Percentiles rank a stretch among this genome's conserved stretches.
Evolutionary conservation across 53 echinoderm and acorn worm species (phyloP).

Genomic region (Astropecten irregularis): DNA sequence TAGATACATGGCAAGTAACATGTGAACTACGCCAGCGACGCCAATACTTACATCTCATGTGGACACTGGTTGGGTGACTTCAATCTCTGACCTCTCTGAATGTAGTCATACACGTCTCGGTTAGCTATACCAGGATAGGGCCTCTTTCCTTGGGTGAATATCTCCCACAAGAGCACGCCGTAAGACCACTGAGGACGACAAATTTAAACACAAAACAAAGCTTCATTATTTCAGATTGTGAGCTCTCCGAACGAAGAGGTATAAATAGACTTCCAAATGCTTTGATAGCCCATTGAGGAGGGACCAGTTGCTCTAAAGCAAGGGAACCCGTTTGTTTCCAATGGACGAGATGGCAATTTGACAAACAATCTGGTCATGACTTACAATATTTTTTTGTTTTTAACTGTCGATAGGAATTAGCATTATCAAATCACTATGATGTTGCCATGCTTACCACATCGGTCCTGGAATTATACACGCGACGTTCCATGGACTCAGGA

Average conservation of each 20-base stretch:
- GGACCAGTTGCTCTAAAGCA: too few species aligned
- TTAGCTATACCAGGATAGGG: conserved; percentile 24
- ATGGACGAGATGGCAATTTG: not conserved
- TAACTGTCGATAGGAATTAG: not conserved
- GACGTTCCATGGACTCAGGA: too few species aligned
- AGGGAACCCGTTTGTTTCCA: too few species aligned
- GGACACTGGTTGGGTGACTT: conserved; percentile 33
- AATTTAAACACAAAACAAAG: not conserved
- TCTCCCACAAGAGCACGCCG: conserved; percentile 51
- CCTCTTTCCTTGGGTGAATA: conserved; percentile 18
- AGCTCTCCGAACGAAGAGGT: not conserved
- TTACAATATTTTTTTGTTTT: too few species aligned
- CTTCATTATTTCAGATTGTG: not conserved
- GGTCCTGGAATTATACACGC: conserved; percentile 20
- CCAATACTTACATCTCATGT: conserved; percentile 1
- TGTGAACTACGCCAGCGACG: not conserved
- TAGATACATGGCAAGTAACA: too few species aligned
- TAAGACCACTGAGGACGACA: conserved; percentile 48
- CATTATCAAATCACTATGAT: too few species aligned
- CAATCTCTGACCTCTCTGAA: conserved; percentile 5
- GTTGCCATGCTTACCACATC: conserved; percentile 37
- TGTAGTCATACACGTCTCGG: conserved; percentile 17
- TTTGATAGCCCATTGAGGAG: not conserved
- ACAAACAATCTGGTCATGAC: not conserved
- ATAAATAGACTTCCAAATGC: not conserved